phyloP scores from a whole-genome alignment of 2,113 vertebrate species.

The Spilogale gracilis region DNA sequence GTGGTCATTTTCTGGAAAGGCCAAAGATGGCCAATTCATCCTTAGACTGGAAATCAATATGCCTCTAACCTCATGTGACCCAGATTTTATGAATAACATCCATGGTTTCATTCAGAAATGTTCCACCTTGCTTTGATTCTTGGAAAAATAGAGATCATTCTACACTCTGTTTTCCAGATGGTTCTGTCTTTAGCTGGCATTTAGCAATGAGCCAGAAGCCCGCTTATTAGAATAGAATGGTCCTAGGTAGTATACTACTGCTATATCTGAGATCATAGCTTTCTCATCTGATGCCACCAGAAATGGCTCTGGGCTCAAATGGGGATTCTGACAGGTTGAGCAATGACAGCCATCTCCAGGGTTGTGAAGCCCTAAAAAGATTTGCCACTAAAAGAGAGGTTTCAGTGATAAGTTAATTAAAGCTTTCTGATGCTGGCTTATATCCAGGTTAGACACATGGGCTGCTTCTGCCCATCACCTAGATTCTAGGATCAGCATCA shows the following conservation, averaged over 20 bases:
- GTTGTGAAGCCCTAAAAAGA: not conserved
- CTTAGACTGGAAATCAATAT: conserved; percentile 77
- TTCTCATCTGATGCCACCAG: not conserved
- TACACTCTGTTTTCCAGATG: conserved; percentile 67
- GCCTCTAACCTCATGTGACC: conserved; percentile 80
- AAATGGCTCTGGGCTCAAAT: not conserved
- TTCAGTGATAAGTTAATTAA: not conserved
- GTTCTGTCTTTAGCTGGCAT: conserved; percentile 50
- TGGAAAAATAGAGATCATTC: conserved; percentile 76
- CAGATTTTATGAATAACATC: conserved; percentile 76
- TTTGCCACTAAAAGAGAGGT: not conserved
- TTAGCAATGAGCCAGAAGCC: not conserved
- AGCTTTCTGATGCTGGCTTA: not conserved
- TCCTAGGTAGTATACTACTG: not conserved
- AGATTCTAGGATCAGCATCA: not conserved
- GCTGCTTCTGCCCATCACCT: not conserved
- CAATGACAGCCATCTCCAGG: not conserved
- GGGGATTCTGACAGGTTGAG: not conserved
- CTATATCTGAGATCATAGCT: not conserved
- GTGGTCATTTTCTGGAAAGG: conserved; percentile 81
- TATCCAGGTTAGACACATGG: not conserved
- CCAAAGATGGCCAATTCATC: conserved; percentile 75
- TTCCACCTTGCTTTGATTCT: conserved; percentile 79
- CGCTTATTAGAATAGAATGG: not conserved
- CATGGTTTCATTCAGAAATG: conserved; percentile 74